Conservation (phyloP, 2,113 vertebrate genomes). For the Alethe castanea region DNA sequence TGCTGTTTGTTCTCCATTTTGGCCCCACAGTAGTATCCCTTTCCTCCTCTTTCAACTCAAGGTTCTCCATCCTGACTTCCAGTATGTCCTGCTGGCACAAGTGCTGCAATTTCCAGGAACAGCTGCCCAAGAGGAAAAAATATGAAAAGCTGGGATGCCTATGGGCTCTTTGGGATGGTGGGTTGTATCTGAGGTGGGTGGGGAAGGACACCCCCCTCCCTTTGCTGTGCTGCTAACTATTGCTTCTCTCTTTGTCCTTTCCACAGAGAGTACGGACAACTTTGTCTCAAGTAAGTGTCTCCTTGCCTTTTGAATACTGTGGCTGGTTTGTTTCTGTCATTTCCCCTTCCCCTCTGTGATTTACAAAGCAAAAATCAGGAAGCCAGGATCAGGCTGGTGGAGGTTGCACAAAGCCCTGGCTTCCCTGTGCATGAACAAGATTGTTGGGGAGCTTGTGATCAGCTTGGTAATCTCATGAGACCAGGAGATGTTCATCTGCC, state of each 20-base stretch:
- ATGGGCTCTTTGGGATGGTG: not conserved
- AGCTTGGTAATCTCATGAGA: not conserved
- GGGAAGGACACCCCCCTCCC: not conserved
- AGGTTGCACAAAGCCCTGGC: not conserved
- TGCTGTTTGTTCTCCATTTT: not conserved
- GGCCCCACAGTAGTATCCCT: not conserved
- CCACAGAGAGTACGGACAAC: slow-evolving; percentile 78
- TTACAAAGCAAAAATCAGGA: not conserved
- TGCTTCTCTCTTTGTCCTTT: slow-evolving; percentile 63
- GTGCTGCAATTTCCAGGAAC: not conserved
- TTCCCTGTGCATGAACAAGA: not conserved
- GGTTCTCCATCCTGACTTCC: not conserved
- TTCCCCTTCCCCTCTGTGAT: not conserved
- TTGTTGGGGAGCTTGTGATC: not conserved
- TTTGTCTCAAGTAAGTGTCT: slow-evolving; percentile 79
- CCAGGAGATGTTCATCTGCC: not conserved
- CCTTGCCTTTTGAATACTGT: not conserved
- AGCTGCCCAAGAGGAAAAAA: not conserved
- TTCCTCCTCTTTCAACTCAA: not conserved
- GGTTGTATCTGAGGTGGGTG: not conserved
- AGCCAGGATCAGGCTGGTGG: not conserved
- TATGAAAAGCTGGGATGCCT: not conserved
- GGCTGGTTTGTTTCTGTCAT: not conserved
- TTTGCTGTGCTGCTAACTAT: not conserved
- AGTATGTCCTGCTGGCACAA: not conserved